These are phyloP conservation scores for Parnassius orleans DNA, from an alignment of 2,888 invertebrate species.

Conservation along the genomic window DNA sequence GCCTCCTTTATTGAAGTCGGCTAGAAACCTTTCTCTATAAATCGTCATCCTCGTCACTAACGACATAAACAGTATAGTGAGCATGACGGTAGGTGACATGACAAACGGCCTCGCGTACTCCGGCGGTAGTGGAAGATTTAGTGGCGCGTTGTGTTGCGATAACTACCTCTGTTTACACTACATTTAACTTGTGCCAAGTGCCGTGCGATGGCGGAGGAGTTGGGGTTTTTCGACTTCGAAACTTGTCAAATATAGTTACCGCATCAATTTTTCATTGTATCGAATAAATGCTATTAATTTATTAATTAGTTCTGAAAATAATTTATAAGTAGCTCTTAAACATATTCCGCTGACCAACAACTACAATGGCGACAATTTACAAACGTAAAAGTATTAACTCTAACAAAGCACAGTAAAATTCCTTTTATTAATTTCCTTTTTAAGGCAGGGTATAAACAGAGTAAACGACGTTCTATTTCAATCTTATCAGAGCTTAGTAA, in stretches of 20 bases:
- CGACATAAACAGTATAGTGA: slow-evolving; percentile 38
- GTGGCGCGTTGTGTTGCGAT: slow-evolving; percentile 61
- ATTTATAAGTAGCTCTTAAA: too few relatives aligned
- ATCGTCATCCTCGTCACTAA: slow-evolving; percentile 45
- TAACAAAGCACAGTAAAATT: too few relatives aligned
- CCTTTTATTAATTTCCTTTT: too few relatives aligned
- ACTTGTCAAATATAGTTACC: slow-evolving; percentile 18
- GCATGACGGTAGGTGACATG: slow-evolving; percentile 59
- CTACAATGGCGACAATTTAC: too few relatives aligned
- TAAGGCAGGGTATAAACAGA: too few relatives aligned
- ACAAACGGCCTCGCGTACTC: slow-evolving; percentile 51
- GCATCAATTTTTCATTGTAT: slow-evolving; percentile 29
- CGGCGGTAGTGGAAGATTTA: slow-evolving; percentile 61
- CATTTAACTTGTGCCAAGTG: slow-evolving; percentile 75
- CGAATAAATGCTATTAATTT: slow-evolving; percentile 21
- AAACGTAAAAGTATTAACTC: too few relatives aligned
- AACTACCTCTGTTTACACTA: slow-evolving; percentile 76
- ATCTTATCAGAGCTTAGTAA: too few relatives aligned
- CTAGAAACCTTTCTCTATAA: slow-evolving; percentile 32
- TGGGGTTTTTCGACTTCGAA: slow-evolving; percentile 8
- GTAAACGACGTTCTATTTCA: too few relatives aligned
- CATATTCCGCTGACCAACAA: too few relatives aligned
- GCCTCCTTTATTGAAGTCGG: too few relatives aligned
- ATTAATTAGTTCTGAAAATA: too few relatives aligned
- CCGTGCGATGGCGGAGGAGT: slow-evolving; percentile 28